Evolutionary conservation across 2,888 invertebrate genomes (phyloP).

Genomic region (Odontothrips loti): DNA sequence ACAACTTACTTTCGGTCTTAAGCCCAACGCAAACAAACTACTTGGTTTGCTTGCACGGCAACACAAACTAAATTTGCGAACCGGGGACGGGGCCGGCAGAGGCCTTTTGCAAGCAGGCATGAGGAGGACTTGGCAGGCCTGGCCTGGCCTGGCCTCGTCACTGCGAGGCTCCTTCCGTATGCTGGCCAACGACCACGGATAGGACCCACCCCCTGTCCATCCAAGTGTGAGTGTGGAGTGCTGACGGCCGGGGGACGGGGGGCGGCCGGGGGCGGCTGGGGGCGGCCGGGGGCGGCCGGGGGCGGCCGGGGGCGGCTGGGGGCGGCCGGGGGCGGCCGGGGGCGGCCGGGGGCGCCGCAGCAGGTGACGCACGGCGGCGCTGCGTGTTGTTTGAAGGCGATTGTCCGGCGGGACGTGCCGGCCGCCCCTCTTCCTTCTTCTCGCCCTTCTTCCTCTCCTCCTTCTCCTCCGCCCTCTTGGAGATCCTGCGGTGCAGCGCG

Average conservation of each 20-base stretch:
- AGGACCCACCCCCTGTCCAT: not conserved
- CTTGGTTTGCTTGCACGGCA: conserved; percentile 11
- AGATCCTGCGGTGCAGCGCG: too few relatives aligned
- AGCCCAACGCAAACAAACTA: conserved; percentile 4
- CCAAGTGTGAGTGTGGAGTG: too few relatives aligned
- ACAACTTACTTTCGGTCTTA: conserved; percentile 9
- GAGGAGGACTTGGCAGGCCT: not conserved
- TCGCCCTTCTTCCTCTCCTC: too few relatives aligned
- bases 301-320: too few relatives aligned
- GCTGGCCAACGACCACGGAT: not conserved
- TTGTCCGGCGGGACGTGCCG: not conserved
- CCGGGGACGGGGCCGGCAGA: not conserved
- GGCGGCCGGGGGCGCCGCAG: not conserved
- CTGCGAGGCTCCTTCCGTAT: not conserved
- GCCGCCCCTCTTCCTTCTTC: not conserved
- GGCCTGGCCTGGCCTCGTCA: not conserved
- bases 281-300: not conserved
- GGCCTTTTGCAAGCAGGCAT: too few relatives aligned
- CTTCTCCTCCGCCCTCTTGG: not conserved
- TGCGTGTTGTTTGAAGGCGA: not conserved
- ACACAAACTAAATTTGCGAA: conserved; percentile 25
- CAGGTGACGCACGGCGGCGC: conserved; percentile 7
- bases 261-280: not conserved
- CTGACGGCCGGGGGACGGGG: not conserved
- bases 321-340: conserved; percentile 7